Conservation (phyloP, 2,888 invertebrate species). For the Cotesia congregata region DNA sequence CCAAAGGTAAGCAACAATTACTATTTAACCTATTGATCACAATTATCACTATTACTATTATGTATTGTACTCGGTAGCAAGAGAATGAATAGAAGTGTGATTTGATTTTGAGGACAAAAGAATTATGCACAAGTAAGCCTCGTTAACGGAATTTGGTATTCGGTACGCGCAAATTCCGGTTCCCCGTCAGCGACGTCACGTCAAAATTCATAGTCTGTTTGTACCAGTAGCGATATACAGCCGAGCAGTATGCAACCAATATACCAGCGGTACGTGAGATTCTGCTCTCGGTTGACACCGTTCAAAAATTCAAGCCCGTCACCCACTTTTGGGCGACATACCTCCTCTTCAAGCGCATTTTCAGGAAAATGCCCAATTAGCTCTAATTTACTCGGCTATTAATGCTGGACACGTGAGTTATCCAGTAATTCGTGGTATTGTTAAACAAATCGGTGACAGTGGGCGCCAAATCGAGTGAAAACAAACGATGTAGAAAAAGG, state of each 20-base stretch:
- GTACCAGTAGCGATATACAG: background rate
- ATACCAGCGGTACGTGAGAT: conserved; percentile 34
- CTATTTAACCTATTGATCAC: background rate
- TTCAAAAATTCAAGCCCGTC: conserved; percentile 16
- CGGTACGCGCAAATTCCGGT: conserved; percentile 37
- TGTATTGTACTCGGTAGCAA: conserved; percentile 4
- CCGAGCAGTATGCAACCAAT: background rate
- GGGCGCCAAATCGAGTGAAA: conserved; percentile 48
- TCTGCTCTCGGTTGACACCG: conserved; percentile 31
- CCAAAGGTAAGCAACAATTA: conserved; percentile 86
- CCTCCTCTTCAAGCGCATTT: too few species aligned
- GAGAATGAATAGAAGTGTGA: conserved; percentile 23
- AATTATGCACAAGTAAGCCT: conserved; percentile 42
- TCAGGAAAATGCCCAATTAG: conserved; percentile 51
- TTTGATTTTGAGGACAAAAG: conserved; percentile 40
- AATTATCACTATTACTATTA: conserved; percentile 9
- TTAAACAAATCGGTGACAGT: background rate
- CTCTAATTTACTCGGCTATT: conserved; percentile 56
- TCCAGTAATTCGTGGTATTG: background rate
- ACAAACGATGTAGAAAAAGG: conserved; percentile 50
- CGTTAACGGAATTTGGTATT: conserved; percentile 41
- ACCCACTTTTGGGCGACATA: too few species aligned
- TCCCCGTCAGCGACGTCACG: conserved; percentile 3
- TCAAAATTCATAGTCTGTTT: conserved; percentile 27
- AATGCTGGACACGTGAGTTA: background rate